Conservation (phyloP, 2,888 invertebrate species). For the Drosophila demipolita region DNA sequence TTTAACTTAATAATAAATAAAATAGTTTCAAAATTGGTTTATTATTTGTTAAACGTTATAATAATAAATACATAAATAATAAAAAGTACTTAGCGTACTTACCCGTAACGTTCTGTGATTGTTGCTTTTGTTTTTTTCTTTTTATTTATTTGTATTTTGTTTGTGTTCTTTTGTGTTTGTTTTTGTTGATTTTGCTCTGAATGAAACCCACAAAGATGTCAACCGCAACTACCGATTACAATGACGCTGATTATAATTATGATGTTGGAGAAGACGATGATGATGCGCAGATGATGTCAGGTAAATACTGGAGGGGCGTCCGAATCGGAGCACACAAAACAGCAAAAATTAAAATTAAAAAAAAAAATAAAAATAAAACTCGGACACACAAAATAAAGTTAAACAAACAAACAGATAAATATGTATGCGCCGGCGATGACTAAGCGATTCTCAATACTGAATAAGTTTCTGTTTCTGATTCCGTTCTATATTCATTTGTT, state of each 20-base stretch:
- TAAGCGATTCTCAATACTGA: conserved; percentile 29
- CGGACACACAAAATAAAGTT: conserved; percentile 2
- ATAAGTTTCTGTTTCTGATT: conserved; percentile 32
- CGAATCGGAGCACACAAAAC: conserved; percentile 20
- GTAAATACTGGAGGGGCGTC: conserved; percentile 42
- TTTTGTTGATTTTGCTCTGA: conserved; percentile 41
- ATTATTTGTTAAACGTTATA: neutral
- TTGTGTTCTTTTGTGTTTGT: conserved; percentile 7
- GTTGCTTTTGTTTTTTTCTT: neutral
- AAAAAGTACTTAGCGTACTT: conserved; percentile 7
- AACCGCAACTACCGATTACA: conserved; percentile 67
- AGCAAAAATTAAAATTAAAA: conserved; percentile 7
- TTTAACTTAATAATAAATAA: neutral
- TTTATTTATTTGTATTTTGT: neutral
- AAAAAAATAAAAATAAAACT: neutral
- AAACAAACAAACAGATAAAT: conserved; percentile 7
- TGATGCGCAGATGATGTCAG: conserved; percentile 57
- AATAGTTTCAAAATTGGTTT: neutral
- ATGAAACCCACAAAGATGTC: conserved; percentile 70
- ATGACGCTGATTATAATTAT: conserved; percentile 28
- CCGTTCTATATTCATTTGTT: conserved; percentile 17
- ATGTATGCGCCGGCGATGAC: conserved; percentile 37
- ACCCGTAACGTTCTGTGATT: conserved; percentile 19
- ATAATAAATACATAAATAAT: neutral
- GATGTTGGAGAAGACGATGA: conserved; percentile 24